Base-by-base conservation (phyloP, 1,140 invertebrate species). In the Hestina assimilis region DNA sequence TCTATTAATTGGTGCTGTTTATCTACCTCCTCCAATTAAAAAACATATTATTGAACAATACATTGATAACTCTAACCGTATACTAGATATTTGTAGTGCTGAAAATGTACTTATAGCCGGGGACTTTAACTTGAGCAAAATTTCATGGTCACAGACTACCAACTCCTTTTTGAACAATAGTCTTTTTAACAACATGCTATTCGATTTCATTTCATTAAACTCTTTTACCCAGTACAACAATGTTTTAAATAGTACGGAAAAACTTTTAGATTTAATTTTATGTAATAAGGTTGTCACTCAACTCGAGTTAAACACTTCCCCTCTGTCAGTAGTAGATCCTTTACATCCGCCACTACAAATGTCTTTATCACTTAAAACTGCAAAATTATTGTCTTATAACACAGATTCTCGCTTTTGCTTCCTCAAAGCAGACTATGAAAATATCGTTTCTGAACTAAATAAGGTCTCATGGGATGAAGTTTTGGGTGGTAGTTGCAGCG, bases 41-140 rank as follows among this genome's bases (percentile, higher is more conserved):
- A 50, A 42, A 9, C 20, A 50, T 24, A 42, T 50, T 14, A n/a
- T 50, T 12, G 33, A 58, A 17, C 14, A 42, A n/a, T 59, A 45
- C 12, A 12, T 59, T 17, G 31, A 51, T 6, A 59, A 38, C 14
- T 9, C 47, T 3, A 50, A 35, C 26, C 20, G 19, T 19, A 14
- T 24, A 4, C 3, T 56, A 23, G 29, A 12, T 17, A 29, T n/a
- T n/a, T 17, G 11, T 19, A 14, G 24, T 9, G 31, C 12, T n/a
- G 24, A 45, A 26, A 45, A 47, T 11, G 3, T 45, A 29, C 14
- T 56, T 2, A 47, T 56, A 15, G 23, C 23, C 8, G 53, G 53
- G 5, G 53, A 56, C 26, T 56, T 56, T 12, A 56, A 56, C 21
- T 7, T 56, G n/a, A 21, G 53, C 14, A 9, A 11, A 12, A 21